phyloP scores from a whole-genome alignment of 2,113 vertebrate species.

The Bufo bufo region DNA sequence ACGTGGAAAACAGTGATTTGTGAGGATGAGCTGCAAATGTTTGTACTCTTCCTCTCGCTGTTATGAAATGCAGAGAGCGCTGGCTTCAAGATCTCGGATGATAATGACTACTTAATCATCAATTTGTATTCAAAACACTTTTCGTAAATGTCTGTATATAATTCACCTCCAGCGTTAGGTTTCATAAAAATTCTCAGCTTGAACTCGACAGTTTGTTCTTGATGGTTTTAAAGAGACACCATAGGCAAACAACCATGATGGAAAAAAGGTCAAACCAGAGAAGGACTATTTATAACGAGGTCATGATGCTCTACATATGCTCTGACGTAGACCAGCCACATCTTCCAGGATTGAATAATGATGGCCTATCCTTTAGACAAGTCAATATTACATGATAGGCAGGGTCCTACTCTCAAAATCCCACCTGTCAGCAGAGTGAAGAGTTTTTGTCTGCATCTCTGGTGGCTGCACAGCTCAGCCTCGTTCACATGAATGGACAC shows the following conservation, averaged over 20 bases:
- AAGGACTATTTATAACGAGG: neutral
- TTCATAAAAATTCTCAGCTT: conserved; percentile 48
- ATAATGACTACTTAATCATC: conserved; percentile 51
- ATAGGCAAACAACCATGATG: neutral
- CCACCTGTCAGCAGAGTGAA: too few species aligned
- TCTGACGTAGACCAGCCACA: neutral
- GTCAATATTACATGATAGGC: too few species aligned
- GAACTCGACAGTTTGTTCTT: conserved; percentile 27
- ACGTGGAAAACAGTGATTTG: conserved; percentile 10
- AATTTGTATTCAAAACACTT: conserved; percentile 52
- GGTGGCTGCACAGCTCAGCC: too few species aligned
- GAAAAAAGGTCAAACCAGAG: neutral
- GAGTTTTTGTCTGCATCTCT: too few species aligned
- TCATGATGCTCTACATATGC: neutral
- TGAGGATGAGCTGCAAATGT: conserved; percentile 15
- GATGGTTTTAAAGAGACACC: conserved; percentile 21
- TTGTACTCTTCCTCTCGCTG: neutral
- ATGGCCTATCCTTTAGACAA: too few species aligned
- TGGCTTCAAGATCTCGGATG: neutral
- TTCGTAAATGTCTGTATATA: conserved; percentile 27
- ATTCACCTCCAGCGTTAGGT: conserved; percentile 37
- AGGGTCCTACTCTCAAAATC: too few species aligned
- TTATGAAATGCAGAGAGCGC: neutral
- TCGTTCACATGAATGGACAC: too few species aligned
- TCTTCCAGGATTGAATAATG: too few species aligned